Base-by-base conservation (phyloP, 2,797 vertebrate genomes). In the Arremon aurantiirostris region DNA sequence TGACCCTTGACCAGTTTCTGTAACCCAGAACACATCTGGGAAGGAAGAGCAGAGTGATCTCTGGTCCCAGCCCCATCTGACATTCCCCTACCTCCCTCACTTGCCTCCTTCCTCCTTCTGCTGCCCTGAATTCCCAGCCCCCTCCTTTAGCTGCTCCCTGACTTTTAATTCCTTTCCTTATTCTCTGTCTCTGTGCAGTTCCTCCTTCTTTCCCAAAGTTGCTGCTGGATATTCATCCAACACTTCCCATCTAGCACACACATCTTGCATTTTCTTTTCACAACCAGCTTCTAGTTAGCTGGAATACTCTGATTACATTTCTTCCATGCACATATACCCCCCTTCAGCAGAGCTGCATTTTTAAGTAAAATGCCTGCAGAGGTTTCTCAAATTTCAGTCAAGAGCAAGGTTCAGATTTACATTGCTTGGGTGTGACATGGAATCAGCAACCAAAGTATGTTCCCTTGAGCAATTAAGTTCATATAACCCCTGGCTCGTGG, bases 361-460 rank as follows among this genome's bases (percentile, higher is more conserved):
- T 90, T 95, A 50, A 89, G 44, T 60, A 46, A 90, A 95, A 79
- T 0, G 70, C 69, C 77, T 90, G 70, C 32, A 56, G 83, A 66
- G 1, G 0, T 66, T 93, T 95, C 94, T 95, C 92, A 86, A 46
- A 86, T 96, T 94, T 95, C 96, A 95, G 47, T 89, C 73, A 83
- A 75, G 66, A 88, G 55, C 76, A 94, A 90, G 50, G 63, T 85
- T 93, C 82, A 93, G 42, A 72, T 94, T 93, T 90, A 90, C 47
- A 65, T 44, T 91, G 49, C 57, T 90, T 94, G 85, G 82, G 90
- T 88, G 93, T 93, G 87, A 94, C 91, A 91, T 34, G 91, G 73
- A 94, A 82, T 92, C 88, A 95, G 73, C 70, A 94, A 95, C 52
- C 35, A 65, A 93, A 94, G 47, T 85, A 94, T 82, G 77, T n/a